Conservation (phyloP, 2,797 vertebrate species). For the Fistularia commersonii region DNA sequence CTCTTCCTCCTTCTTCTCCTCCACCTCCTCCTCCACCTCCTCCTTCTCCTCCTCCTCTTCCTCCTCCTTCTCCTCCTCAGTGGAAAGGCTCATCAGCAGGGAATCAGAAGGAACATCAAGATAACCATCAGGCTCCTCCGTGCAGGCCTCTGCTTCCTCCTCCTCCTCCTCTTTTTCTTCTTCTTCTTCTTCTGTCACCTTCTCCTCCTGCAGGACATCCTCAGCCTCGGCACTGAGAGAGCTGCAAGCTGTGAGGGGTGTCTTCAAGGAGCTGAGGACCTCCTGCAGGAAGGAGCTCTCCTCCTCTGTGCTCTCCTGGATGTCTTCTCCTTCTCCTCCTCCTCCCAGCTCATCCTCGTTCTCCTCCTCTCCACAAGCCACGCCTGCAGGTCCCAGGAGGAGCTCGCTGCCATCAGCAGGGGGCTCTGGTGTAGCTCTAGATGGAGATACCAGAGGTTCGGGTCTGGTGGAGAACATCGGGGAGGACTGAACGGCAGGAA, state of each 20-base stretch:
- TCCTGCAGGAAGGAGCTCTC: slow-evolving; percentile 72
- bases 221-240: slow-evolving; percentile 43
- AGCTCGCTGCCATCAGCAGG: slow-evolving; percentile 35
- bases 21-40: neutral
- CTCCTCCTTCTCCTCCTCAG: slow-evolving; percentile 12
- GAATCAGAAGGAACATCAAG: slow-evolving; percentile 1
- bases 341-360: neutral
- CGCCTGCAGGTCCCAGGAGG: slow-evolving; percentile 13
- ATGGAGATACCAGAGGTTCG: slow-evolving; percentile 22
- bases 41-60: slow-evolving; percentile 18
- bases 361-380: slow-evolving; percentile 8
- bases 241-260: slow-evolving; percentile 46
- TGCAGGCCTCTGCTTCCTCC: slow-evolving; percentile 30
- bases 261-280: slow-evolving; percentile 74
- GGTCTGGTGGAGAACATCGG: neutral
- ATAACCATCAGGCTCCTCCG: slow-evolving; percentile 6
- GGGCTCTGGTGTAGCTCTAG: slow-evolving; percentile 44
- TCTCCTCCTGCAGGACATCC: slow-evolving; percentile 1
- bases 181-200: slow-evolving; percentile 21
- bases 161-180: slow-evolving; percentile 9
- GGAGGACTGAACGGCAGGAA: slow-evolving; percentile 11
- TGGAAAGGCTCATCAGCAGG: neutral
- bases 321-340: slow-evolving; percentile 24
- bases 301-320: slow-evolving; percentile 32
- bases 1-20: neutral